A percentile compares a stretch with the other conserved stretches of the same genome.
Conservation (phyloP, 2,888 invertebrate genomes). For the Empis stercorea region DNA sequence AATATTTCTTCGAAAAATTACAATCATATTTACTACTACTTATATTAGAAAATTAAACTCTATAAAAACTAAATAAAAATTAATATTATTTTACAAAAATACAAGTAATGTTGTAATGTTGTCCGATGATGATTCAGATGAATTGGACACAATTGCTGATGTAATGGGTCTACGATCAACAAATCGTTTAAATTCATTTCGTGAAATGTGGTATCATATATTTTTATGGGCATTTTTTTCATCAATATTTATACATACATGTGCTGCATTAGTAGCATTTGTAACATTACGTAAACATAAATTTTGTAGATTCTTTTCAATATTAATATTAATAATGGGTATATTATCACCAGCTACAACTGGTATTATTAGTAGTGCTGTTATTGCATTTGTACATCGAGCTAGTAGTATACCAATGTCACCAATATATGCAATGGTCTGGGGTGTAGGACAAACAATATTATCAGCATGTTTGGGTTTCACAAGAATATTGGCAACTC, state of each 20-base stretch:
- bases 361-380: conserved; percentile 80
- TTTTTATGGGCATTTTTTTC: conserved; percentile 93
- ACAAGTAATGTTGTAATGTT: conserved; percentile 16
- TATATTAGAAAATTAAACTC: too few species aligned
- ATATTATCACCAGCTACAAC: conserved; percentile 78
- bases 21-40: too few species aligned
- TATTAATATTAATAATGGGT: conserved; percentile 79
- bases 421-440: conserved; percentile 81
- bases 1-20: too few species aligned
- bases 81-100: too few species aligned
- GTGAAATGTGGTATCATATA: conserved; percentile 95
- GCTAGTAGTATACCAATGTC: conserved; percentile 82
- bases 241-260: conserved; percentile 82
- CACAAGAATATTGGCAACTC: conserved; percentile 82
- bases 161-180: conserved; percentile 53
- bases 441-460: conserved; percentile 90
- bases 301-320: conserved; percentile 87
- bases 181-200: conserved; percentile 55
- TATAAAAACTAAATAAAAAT: too few species aligned
- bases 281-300: conserved; percentile 85
- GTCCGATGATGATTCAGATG: conserved; percentile 32
- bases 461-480: conserved; percentile 82
- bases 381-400: conserved; percentile 85
- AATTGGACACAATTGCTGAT: conserved; percentile 55
- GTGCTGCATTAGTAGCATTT: conserved; percentile 83